Base-by-base conservation (phyloP, 2,888 invertebrate genomes). In the Beris chalybata region DNA sequence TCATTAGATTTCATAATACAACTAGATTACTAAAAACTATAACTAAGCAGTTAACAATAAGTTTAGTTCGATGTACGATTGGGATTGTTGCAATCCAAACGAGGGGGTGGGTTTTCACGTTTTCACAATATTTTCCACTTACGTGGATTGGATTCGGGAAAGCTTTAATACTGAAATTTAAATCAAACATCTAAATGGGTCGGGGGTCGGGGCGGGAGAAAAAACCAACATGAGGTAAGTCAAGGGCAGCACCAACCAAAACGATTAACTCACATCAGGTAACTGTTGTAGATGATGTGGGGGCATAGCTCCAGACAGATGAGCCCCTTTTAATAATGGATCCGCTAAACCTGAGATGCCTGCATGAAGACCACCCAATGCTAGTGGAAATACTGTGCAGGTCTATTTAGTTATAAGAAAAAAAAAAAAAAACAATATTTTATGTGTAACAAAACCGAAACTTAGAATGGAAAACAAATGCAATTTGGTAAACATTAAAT, bases 331-430 rank as follows among this genome's bases (percentile, higher is more conserved):
- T 76, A 81, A 77, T 74, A 81, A 77, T 75, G 81, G 81, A 79
- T 81, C 81, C 77, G 80, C 75, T 74, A 81, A 77, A 78, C 81
- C 81, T 75, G 81, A 80, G 74, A 81, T 77, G 76, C 81, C 81
- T 76, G 80, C 79, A 76, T 81, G 81, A 74, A 81, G 79, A 76
- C 81, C 81, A 78, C 81, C 80, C 77, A 81, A 76, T 73, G 81
- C 79, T 75, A 81, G 79, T 78, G 81, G 81, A 80, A 81, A 81
- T 74, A 81, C 78, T 78, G 81, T 79, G 75, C 81, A 81, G 75
- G 81, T 79, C 81, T 80, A 77, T 56, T 73, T 73, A 74, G 75
- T 75, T 75, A 75, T 76, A 73, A 72, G 74, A 78, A 71, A 80
- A 59, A 65, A 78, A 71, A 80, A 59, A 65, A 64, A 61, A 68